Evolutionary conservation across 1,140 invertebrate genomes (phyloP).

Genomic region (Drosophila sulfurigaster): DNA sequence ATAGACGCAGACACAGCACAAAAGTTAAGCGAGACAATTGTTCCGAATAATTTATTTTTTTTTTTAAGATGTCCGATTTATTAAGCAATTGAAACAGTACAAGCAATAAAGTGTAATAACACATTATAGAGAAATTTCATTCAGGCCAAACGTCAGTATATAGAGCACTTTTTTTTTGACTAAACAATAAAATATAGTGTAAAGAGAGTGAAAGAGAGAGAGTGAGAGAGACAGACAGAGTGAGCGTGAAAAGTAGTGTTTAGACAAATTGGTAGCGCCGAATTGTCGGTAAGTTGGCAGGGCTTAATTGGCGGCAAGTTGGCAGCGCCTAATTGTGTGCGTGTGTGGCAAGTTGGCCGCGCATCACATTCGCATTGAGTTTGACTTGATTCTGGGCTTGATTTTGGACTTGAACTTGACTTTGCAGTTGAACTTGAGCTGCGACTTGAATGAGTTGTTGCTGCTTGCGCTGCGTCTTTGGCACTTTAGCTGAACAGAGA

Average conservation of each 20-base stretch:
- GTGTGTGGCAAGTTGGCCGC: conserved; percentile 7
- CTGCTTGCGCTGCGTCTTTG: conserved; percentile 8
- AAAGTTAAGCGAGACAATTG: not conserved
- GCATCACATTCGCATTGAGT: conserved; percentile 2
- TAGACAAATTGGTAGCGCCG: too few relatives aligned
- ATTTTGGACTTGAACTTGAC: not conserved
- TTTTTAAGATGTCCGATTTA: too few relatives aligned
- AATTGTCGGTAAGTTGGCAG: not conserved
- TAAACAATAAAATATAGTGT: conserved; percentile 1
- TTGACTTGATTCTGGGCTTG: conserved; percentile 1
- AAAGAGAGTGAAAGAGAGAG: too few relatives aligned
- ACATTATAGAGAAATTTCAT: too few relatives aligned
- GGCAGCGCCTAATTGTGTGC: not conserved
- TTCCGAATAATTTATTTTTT: too few relatives aligned
- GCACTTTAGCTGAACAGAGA: not conserved
- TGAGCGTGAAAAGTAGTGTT: too few relatives aligned
- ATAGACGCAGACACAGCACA: not conserved
- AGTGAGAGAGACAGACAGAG: too few relatives aligned
- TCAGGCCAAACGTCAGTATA: too few relatives aligned
- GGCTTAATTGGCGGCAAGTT: too few relatives aligned
- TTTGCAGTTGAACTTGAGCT: not conserved
- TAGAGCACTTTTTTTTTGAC: not conserved
- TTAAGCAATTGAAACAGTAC: too few relatives aligned
- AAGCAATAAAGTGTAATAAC: too few relatives aligned
- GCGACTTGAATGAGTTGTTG: not conserved